A percentile compares a stretch with the other conserved stretches of the same genome.
These are phyloP conservation scores for Mesoligia furuncula DNA, from an alignment of 2,888 invertebrate species.

Conservation along the genomic window DNA sequence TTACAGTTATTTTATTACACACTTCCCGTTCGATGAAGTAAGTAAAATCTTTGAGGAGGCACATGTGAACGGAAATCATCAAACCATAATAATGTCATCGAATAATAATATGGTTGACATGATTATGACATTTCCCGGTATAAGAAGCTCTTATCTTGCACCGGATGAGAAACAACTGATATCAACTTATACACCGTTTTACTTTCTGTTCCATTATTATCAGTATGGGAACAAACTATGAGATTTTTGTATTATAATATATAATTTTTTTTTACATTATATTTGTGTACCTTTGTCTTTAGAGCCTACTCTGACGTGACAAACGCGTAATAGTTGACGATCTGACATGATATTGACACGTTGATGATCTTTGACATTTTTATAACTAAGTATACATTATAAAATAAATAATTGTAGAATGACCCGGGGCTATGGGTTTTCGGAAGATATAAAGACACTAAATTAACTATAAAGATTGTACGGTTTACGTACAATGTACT, in stretches of 20 bases:
- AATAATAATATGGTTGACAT: constrained; percentile 11
- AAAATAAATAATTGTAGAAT: no score
- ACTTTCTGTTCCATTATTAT: constrained; percentile 28
- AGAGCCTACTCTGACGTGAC: not conserved
- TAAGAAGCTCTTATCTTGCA: constrained; percentile 28
- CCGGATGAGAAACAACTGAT: constrained; percentile 45
- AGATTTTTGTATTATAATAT: not conserved
- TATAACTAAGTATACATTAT: not conserved
- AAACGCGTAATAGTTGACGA: not conserved
- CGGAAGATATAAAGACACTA: not conserved
- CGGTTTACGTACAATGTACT: no score
- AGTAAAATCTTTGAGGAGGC: not conserved
- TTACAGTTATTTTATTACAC: not conserved
- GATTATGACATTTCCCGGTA: constrained; percentile 8
- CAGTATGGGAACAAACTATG: constrained; percentile 41
- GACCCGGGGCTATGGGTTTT: not conserved
- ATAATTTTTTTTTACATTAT: not conserved
- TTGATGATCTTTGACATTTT: not conserved
- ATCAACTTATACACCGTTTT: constrained; percentile 14
- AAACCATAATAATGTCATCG: not conserved
- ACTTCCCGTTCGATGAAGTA: constrained; percentile 4
- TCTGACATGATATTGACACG: not conserved
- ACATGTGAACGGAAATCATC: constrained; percentile 20
- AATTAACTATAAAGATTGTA: not conserved
- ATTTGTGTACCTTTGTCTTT: not conserved